A percentile compares a stretch with the other conserved stretches of the same genome.
These are phyloP conservation scores for Meiosimyza platycephala DNA, from an alignment of 2,888 invertebrate species.

Conservation along the genomic window DNA sequence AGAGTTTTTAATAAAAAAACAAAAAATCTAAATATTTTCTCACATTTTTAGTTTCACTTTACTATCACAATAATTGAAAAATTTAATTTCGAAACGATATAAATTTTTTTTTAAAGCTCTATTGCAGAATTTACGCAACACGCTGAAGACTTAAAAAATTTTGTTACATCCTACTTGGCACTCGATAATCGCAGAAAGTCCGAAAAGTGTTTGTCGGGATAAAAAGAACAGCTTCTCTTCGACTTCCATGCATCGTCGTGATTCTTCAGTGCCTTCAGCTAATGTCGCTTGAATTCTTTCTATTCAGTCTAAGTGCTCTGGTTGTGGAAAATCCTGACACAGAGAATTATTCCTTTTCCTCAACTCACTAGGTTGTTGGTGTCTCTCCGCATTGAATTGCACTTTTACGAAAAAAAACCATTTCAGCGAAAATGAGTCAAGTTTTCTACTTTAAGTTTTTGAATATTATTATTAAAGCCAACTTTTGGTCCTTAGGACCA, in stretches of 20 bases:
- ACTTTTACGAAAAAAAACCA: neutral
- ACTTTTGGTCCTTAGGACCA: constrained; percentile 24
- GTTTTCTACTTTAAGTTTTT: neutral
- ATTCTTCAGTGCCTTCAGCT: no score
- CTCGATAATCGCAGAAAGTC: constrained; percentile 20
- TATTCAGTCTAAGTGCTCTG: no score
- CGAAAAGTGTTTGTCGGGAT: constrained; percentile 41
- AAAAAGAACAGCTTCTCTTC: constrained; percentile 42
- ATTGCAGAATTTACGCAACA: no score
- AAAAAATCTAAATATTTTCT: constrained; percentile 20
- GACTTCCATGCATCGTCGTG: neutral
- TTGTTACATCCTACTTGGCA: neutral
- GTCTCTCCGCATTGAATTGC: constrained; percentile 2
- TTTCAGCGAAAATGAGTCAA: neutral
- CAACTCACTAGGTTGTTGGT: constrained; percentile 25
- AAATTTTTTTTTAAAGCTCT: constrained; percentile 18
- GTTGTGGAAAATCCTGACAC: no score
- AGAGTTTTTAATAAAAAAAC: neutral
- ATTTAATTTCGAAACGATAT: no score
- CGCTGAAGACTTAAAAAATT: no score
- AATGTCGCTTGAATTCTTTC: no score
- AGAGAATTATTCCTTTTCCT: neutral
- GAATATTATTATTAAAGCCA: constrained; percentile 19
- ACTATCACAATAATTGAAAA: constrained; percentile 21
- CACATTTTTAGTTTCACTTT: constrained; percentile 19